These are phyloP conservation scores for Beaufortia kweichowensis DNA, from an alignment of 2,113 vertebrate genomes.

Conservation along the genomic window DNA sequence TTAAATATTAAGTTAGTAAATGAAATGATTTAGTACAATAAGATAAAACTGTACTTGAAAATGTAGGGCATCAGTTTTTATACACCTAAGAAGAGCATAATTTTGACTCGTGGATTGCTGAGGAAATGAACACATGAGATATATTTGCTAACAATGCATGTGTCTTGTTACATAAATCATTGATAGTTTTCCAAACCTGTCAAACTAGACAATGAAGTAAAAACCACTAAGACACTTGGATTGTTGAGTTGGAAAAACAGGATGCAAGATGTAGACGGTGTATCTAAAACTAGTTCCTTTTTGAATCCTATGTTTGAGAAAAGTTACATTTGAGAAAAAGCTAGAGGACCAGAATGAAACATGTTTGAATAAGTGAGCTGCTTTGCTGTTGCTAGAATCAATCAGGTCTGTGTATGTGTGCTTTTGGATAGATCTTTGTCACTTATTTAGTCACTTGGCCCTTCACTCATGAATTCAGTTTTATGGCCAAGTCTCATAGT, in stretches of 20 bases:
- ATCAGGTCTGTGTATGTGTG: background rate
- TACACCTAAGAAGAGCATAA: background rate
- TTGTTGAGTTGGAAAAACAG: constrained; percentile 35
- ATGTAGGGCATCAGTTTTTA: too few species aligned
- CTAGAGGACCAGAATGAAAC: background rate
- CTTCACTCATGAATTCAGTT: constrained; percentile 7
- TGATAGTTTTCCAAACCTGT: constrained; percentile 22
- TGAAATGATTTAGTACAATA: too few species aligned
- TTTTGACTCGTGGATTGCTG: background rate
- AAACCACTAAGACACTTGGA: constrained; percentile 33
- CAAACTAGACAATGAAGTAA: constrained; percentile 26
- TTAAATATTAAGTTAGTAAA: too few species aligned
- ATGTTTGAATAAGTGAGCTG: background rate
- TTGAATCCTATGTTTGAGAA: background rate
- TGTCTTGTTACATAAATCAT: constrained; percentile 12
- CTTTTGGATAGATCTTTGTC: background rate
- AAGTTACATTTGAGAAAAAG: background rate
- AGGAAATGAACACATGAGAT: background rate
- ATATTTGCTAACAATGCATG: background rate
- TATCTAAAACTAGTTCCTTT: constrained; percentile 28
- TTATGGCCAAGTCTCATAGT: constrained; percentile 38
- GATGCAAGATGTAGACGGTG: constrained; percentile 23
- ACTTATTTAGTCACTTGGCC: background rate
- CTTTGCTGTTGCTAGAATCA: background rate
- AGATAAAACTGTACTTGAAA: too few species aligned